Base-by-base conservation (phyloP, 30 jellyfish, hydroid and myxozoan species). In the Haliclystus octoradiatus region DNA sequence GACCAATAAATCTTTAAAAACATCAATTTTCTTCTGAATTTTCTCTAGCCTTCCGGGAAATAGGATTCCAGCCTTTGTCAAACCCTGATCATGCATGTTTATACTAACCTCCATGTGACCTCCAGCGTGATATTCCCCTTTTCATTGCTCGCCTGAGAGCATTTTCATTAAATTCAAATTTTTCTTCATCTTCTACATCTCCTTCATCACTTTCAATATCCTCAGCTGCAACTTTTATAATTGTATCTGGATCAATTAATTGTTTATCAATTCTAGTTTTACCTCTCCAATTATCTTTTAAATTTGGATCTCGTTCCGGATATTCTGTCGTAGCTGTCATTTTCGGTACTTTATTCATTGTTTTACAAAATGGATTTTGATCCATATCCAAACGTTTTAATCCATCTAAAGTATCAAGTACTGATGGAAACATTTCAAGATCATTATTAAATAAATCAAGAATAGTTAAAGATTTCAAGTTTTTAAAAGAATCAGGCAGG, bases 111-210 rank as follows among this genome's bases (percentile, higher is more conserved):
- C 31, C 71, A 66, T 86, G 96, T 9, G 85, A 75, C 51, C 85
- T 79, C 96, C 96, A 86, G 76, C 79, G 70, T 1, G 96, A 60
- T 83, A 69, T 86, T 34, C 96, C 96, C 49, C 83, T 77, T 27
- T 60, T 66, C 94, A 86, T 79, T 1, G 96, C 94, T 33, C 3
- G 40, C 14, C 63, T 40, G 72, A 85, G 57, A 0, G 80, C 90
- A 34, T 66, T 53, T 0, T 71, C 84, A 69, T 77, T 85, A 68
- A 68, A 85, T 23, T 57, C 63, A 31, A 49, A 29, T n/a, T n/a
- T n/a, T 9, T 33, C 81, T 34, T 75, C 78, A 0, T n/a, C 79
- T 9, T 57, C 81, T 0, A 33, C 74, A 7, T 31, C 63, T 25
- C 22, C 77, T 29, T 27, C 63, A 23, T 71, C 91, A 28, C 62